A percentile compares a stretch with the other conserved stretches of the same genome.
These are phyloP conservation scores for Cheilosia impressa DNA, from an alignment of 2,888 invertebrate genomes.

Conservation along the genomic window DNA sequence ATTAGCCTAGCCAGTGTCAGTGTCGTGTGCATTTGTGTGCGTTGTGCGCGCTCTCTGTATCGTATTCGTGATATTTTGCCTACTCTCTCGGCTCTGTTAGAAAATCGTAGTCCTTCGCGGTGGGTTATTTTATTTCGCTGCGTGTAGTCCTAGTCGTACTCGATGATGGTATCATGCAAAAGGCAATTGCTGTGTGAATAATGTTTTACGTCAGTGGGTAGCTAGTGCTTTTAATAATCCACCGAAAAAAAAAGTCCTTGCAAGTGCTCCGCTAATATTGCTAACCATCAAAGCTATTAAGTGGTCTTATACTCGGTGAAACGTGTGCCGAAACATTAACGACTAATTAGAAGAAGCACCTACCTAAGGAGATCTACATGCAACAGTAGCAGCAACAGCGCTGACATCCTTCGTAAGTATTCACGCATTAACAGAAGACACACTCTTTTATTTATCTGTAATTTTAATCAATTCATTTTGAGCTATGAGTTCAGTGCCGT, in stretches of 20 bases:
- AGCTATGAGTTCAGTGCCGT: constrained; percentile 7
- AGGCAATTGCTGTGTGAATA: constrained; percentile 49
- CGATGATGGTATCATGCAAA: constrained; percentile 64
- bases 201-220: constrained; percentile 16
- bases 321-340: neutral
- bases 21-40: constrained; percentile 35
- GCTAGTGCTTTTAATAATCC: constrained; percentile 4
- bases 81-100: constrained; percentile 26
- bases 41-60: constrained; percentile 26
- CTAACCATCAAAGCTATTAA: constrained; percentile 15
- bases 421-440: constrained; percentile 13
- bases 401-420: constrained; percentile 34
- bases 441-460: constrained; percentile 13
- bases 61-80: constrained; percentile 10
- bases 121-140: constrained; percentile 62
- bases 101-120: constrained; percentile 52
- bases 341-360: constrained; percentile 19
- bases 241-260: constrained; percentile 13
- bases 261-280: neutral
- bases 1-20: constrained; percentile 50
- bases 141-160: constrained; percentile 33
- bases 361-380: neutral
- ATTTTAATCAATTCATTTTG: neutral
- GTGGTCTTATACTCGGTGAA: constrained; percentile 8
- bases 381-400: constrained; percentile 2